Evolutionary conservation across 2,888 invertebrate genomes (phyloP), one percentile per base, ranked within the genome.

Genomic region (Lobophora halterata): DNA sequence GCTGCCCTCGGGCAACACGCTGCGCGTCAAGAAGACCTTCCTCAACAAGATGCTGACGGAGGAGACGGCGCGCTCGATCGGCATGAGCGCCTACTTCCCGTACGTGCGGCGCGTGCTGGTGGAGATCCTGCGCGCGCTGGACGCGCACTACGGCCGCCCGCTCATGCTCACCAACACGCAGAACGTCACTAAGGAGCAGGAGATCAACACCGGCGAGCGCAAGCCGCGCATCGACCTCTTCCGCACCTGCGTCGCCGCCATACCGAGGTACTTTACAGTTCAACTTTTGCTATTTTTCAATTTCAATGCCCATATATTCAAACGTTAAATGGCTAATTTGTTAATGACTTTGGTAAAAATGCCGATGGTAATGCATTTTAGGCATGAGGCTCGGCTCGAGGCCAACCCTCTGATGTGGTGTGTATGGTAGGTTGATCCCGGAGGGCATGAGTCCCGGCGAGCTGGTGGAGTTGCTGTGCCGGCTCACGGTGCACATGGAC

Each of bases 171-270:
- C 98, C 0, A 97, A 96, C 59, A 94, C 96, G 1, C 98, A 98
- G 71, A 98, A 97, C 72, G 93, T 96, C 25, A 97, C 97, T 52
- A 98, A 98, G 77, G 96, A 96, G 67, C 96, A 96, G 4, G 96
- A 96, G 76, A 95, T 96, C 90, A 92, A 96, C 16, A 95, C 96
- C 0, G 98, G 98, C 0, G 99, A 99, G 72, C 90, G 98, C 19
- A 99, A 99, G 72, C 98, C 99, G 0, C 93, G 98, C 68, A 97
- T 99, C 55, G 99, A 99, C 82, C 85, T 99, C 58, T 99, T 99
- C 73, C 91, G 99, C 23, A 99, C 99, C 0, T 99, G 99, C 69
- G 96, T 99, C 7, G 99, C 99, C 4, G 98, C 99, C 3, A 97
- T 99, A 61, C 99, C 99, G 0, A 79, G 87, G 87, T 79, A n/a